phyloP scores from a whole-genome alignment of 2,888 invertebrate species.

The Sminthurinus aureus region DNA sequence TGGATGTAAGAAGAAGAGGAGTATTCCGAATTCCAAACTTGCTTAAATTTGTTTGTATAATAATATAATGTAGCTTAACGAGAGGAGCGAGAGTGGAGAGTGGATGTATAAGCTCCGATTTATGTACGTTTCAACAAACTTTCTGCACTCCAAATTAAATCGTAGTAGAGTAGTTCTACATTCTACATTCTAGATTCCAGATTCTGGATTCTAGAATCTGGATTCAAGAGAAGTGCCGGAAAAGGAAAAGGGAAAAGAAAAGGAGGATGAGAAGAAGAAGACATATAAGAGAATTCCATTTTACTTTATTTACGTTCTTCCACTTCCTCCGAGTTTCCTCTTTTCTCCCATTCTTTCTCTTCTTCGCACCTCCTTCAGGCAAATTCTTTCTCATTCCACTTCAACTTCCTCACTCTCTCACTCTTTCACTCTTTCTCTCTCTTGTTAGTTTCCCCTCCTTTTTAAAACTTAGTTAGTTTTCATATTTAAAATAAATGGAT shows the following conservation, averaged over 20 bases:
- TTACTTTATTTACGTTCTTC: constrained; percentile 26
- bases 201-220: too few species aligned
- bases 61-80: background rate
- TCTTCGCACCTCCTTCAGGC: constrained; percentile 24
- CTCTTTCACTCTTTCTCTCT: background rate
- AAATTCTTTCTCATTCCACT: background rate
- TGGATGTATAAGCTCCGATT: background rate
- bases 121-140: background rate
- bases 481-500: too few species aligned
- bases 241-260: background rate
- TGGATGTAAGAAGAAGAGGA: too few species aligned
- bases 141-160: background rate
- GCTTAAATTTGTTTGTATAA: constrained; percentile 32
- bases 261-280: background rate
- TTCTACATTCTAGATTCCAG: too few species aligned
- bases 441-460: too few species aligned
- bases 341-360: background rate
- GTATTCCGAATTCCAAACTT: constrained; percentile 6
- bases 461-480: too few species aligned
- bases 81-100: too few species aligned
- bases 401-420: constrained; percentile 3
- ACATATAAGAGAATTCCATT: constrained; percentile 19
- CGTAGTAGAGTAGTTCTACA: too few species aligned
- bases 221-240: background rate
- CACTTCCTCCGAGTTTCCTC: background rate